phyloP scores from a whole-genome alignment of 2,797 vertebrate genomes.

The Sibirionetta formosa region DNA sequence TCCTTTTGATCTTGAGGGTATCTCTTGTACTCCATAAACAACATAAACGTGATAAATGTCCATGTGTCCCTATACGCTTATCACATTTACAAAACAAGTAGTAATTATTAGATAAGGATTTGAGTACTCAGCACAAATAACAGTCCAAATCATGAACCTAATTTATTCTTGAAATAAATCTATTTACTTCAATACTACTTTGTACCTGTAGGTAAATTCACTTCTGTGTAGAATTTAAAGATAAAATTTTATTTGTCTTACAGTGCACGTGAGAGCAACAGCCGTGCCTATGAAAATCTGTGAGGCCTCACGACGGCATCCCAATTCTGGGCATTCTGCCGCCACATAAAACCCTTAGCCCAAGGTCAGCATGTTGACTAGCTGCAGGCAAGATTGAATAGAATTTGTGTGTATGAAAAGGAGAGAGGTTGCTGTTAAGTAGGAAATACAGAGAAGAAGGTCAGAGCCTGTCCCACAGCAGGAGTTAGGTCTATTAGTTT shows the following conservation, averaged over 20 bases:
- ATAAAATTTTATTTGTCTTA: not conserved
- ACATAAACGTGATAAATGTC: not conserved
- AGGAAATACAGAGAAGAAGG: not conserved
- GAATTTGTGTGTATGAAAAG: not conserved
- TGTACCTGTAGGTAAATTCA: not conserved
- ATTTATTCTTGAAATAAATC: not conserved
- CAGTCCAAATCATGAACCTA: not conserved
- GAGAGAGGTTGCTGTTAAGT: not conserved
- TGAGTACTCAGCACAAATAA: not conserved
- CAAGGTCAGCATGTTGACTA: not conserved
- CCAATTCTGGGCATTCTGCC: not conserved
- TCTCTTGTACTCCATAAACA: not conserved
- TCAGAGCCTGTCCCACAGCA: not conserved
- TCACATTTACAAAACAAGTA: fast-evolving
- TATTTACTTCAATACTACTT: not conserved
- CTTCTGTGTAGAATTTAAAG: not conserved
- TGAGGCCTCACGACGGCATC: not conserved
- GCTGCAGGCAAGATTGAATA: not conserved
- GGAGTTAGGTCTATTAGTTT: not conserved
- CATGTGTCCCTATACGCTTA: not conserved
- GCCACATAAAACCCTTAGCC: not conserved
- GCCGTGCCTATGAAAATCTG: not conserved
- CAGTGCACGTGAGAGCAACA: not conserved
- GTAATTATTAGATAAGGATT: not conserved
- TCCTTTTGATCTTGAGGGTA: not conserved